These are phyloP conservation scores for Achatina immaculata DNA, from an alignment of 1,140 invertebrate genomes.

Conservation along the genomic window DNA sequence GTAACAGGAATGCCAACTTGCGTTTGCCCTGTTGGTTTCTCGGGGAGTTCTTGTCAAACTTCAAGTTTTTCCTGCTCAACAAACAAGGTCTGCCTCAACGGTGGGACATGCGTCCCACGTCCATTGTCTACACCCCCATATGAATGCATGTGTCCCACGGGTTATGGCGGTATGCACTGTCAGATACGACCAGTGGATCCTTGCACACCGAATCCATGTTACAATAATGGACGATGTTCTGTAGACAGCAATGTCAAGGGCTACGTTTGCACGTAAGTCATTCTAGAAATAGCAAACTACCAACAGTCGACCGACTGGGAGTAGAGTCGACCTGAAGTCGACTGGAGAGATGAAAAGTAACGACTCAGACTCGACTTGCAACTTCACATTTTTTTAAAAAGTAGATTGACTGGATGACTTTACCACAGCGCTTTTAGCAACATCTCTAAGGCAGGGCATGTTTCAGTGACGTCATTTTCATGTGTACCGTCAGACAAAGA, in stretches of 20 bases:
- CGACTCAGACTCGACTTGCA: no score
- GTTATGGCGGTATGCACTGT: neutral
- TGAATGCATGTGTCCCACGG: slow-evolving; percentile 5
- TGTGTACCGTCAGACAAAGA: no score
- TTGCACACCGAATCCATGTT: slow-evolving; percentile 17
- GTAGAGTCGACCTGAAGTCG: neutral
- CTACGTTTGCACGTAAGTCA: slow-evolving; percentile 20
- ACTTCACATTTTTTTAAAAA: no score
- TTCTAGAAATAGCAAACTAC: neutral
- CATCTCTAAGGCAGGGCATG: no score
- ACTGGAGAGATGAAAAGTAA: neutral
- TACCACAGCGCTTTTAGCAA: no score
- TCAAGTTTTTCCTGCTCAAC: neutral
- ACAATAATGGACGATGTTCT: neutral
- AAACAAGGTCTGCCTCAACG: neutral
- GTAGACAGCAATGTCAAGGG: neutral
- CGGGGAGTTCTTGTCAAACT: neutral
- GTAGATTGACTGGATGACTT: no score
- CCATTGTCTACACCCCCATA: neutral
- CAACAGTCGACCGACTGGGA: neutral
- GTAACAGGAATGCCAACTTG: neutral
- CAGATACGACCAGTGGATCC: slow-evolving; percentile 17
- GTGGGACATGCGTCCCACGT: neutral
- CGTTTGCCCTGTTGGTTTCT: neutral
- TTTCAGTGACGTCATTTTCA: no score